These are phyloP conservation scores for Sesia apiformis DNA, from an alignment of 2,888 invertebrate genomes.

Conservation along the genomic window DNA sequence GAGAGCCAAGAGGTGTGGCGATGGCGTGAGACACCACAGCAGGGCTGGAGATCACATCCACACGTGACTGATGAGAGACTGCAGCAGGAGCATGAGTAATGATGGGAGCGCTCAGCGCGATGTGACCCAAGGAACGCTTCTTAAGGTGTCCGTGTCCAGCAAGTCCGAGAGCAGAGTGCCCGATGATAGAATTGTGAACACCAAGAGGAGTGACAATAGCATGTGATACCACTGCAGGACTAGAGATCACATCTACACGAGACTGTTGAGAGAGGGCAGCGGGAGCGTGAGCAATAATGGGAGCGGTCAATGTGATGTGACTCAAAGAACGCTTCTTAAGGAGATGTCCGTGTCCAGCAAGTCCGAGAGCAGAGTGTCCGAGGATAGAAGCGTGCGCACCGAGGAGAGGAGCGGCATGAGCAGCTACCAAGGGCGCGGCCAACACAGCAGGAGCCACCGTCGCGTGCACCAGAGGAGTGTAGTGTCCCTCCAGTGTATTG, in stretches of 20 bases:
- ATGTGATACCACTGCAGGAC: conserved; percentile 43
- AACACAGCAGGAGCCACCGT: conserved; percentile 13
- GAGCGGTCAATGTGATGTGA: conserved; percentile 24
- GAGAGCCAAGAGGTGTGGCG: conserved; percentile 14
- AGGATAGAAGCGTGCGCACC: conserved; percentile 14
- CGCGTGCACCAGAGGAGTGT: conserved; percentile 6
- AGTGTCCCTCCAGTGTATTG: conserved; percentile 53
- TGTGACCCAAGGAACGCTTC: conserved; percentile 38
- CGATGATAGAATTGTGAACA: conserved; percentile 16
- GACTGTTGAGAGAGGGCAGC: conserved; percentile 64
- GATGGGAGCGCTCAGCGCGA: conserved; percentile 26
- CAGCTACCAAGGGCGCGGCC: conserved; percentile 21
- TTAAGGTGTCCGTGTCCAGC: conserved; percentile 35
- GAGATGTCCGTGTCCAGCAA: conserved; percentile 31
- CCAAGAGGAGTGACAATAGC: conserved; percentile 33
- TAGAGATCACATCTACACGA: conserved; percentile 41
- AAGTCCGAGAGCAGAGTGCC: conserved; percentile 19
- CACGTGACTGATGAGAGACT: conserved; percentile 43
- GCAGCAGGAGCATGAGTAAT: conserved; percentile 34
- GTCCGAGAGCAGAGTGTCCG: conserved; percentile 18
- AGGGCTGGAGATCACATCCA: conserved; percentile 37
- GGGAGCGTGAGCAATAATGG: conserved; percentile 32
- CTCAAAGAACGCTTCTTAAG: conserved; percentile 41
- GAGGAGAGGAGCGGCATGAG: conserved; percentile 12
- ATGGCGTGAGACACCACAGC: conserved; percentile 30